phyloP scores from a whole-genome alignment of 2,888 invertebrate species.

The Chrysolina oricalcia region DNA sequence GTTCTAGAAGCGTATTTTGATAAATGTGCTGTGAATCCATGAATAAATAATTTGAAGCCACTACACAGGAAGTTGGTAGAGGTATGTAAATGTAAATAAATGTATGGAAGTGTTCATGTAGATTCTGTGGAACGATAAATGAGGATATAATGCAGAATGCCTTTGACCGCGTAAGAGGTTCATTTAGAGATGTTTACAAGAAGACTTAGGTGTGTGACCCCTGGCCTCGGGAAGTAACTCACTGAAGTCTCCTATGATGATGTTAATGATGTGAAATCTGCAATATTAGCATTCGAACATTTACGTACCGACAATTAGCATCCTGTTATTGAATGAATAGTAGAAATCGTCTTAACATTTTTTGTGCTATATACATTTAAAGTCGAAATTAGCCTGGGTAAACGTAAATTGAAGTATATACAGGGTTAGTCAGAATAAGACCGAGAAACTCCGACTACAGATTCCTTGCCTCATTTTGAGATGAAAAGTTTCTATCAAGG shows the following conservation, averaged over 20 bases:
- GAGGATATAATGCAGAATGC: slow-evolving; percentile 36
- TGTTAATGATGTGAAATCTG: not conserved
- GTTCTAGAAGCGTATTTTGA: slow-evolving; percentile 38
- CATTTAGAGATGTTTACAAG: slow-evolving; percentile 23
- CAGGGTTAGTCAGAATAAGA: too few species aligned
- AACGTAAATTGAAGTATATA: too few species aligned
- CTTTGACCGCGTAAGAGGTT: slow-evolving; percentile 9
- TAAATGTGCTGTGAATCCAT: slow-evolving; percentile 49
- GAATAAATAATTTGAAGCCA: slow-evolving; percentile 55
- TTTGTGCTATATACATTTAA: too few species aligned
- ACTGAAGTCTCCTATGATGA: not conserved
- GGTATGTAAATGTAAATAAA: slow-evolving; percentile 48
- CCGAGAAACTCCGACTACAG: too few species aligned
- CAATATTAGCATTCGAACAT: not conserved
- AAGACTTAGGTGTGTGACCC: slow-evolving; percentile 11
- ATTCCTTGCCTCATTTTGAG: too few species aligned
- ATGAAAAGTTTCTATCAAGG: too few species aligned
- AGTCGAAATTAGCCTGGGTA: too few species aligned
- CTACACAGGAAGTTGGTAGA: slow-evolving; percentile 47
- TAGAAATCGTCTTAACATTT: too few species aligned
- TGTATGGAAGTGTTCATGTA: slow-evolving; percentile 40
- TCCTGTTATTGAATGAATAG: not conserved
- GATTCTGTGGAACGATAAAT: slow-evolving; percentile 39
- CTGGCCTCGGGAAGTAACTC: not conserved
- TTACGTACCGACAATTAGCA: not conserved